Evolutionary conservation across 2,888 invertebrate species (phyloP).

Genomic region (Rhimphoctona megacephalus): DNA sequence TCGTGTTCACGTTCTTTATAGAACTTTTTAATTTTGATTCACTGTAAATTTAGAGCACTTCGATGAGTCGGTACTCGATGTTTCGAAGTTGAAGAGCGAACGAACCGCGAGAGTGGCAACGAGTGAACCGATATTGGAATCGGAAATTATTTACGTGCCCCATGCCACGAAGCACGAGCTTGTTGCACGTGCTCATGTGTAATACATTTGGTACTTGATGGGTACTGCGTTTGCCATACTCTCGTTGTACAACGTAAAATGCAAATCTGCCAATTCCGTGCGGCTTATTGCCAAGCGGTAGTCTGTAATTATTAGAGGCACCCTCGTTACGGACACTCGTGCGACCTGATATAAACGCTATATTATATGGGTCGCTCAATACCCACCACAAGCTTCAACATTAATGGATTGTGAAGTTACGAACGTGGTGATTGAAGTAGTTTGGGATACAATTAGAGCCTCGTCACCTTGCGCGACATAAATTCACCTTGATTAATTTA

Average conservation of each 20-base stretch:
- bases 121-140: conserved; percentile 69
- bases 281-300: conserved; percentile 73
- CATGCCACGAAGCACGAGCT: conserved; percentile 21
- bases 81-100: conserved; percentile 26
- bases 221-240: conserved; percentile 33
- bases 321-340: conserved; percentile 68
- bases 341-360: conserved; percentile 15
- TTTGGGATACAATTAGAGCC: conserved; percentile 41
- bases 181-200: conserved; percentile 16
- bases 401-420: conserved; percentile 51
- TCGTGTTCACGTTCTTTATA: background rate
- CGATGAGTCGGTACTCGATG: conserved; percentile 4
- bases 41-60: background rate
- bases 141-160: conserved; percentile 73
- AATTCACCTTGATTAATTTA: conserved; percentile 22
- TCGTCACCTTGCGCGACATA: conserved; percentile 32
- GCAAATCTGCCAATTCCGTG: conserved; percentile 76
- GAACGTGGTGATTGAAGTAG: conserved; percentile 25
- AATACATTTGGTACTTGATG: conserved; percentile 38
- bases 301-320: conserved; percentile 75
- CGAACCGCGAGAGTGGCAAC: conserved; percentile 43
- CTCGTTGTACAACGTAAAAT: conserved; percentile 68
- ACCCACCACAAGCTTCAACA: conserved; percentile 12
- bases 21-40: background rate
- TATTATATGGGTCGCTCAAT: conserved; percentile 29